A percentile compares a stretch with the other conserved stretches of the same genome.
phyloP scores from a whole-genome alignment of 2,113 vertebrate species.

The Tylochromis polylepis region DNA sequence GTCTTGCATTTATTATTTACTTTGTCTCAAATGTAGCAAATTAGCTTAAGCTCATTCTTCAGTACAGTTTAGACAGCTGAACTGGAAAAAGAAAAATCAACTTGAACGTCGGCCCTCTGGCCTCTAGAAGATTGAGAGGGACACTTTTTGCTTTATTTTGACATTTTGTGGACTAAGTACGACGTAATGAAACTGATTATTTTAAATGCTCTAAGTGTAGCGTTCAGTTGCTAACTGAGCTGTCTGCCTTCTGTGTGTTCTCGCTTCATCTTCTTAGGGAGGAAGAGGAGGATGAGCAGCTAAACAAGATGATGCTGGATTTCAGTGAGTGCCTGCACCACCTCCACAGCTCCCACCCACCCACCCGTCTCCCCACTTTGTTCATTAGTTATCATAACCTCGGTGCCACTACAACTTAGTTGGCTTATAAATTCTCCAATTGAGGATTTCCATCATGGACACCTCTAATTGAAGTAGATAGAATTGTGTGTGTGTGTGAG shows the following conservation, averaged over 20 bases:
- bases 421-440: conserved; percentile 29
- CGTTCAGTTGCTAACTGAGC: not conserved
- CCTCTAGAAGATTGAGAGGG: not conserved
- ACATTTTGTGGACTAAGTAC: not conserved
- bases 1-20: not conserved
- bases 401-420: not conserved
- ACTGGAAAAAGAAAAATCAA: not conserved
- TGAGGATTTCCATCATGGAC: conserved; percentile 28
- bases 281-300: conserved; percentile 86
- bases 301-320: conserved; percentile 84
- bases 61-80: not conserved
- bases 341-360: not conserved
- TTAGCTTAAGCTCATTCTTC: not conserved
- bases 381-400: conserved; percentile 34
- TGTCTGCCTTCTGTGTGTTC: not conserved
- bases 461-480: conserved; percentile 43
- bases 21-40: not conserved
- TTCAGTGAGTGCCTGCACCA: conserved; percentile 74
- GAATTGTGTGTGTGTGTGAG: conserved; percentile 7
- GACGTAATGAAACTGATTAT: not conserved
- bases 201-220: not conserved
- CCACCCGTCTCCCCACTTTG: not conserved
- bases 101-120: not conserved
- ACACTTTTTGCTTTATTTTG: not conserved
- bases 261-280: conserved; percentile 74